Percentiles rank a stretch among this genome's conserved stretches.
These are phyloP conservation scores for Trichogramma evanescens DNA, from an alignment of 2,888 invertebrate genomes.

Conservation along the genomic window DNA sequence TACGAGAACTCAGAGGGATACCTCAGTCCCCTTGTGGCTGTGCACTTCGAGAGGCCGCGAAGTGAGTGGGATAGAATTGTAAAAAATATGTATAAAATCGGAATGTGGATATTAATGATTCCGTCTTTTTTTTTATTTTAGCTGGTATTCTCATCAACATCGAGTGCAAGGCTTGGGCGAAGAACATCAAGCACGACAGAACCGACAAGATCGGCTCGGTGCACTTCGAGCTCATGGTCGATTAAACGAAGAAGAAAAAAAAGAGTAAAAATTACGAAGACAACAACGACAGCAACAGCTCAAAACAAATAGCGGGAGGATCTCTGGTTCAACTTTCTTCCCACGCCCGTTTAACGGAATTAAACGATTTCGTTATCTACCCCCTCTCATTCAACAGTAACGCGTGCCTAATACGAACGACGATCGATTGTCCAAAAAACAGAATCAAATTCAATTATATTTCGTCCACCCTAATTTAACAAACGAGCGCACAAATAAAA, in stretches of 20 bases:
- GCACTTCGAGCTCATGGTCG: slow-evolving; percentile 66
- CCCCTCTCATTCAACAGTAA: too few species aligned
- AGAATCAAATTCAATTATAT: neutral
- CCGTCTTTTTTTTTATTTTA: slow-evolving; percentile 41
- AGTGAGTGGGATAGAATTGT: slow-evolving; percentile 55
- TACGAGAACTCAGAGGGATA: slow-evolving; percentile 81
- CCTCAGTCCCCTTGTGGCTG: slow-evolving; percentile 80
- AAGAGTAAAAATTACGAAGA: neutral
- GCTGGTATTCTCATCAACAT: slow-evolving; percentile 60
- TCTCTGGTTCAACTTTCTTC: neutral
- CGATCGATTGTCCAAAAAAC: neutral
- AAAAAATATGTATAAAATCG: neutral
- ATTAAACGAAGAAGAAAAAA: slow-evolving; percentile 29
- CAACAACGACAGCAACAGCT: neutral
- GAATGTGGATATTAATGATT: too few species aligned
- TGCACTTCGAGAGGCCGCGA: slow-evolving; percentile 73
- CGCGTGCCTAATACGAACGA: neutral
- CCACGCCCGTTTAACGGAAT: neutral
- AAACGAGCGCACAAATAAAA: neutral
- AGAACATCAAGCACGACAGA: slow-evolving; percentile 62
- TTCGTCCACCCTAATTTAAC: too few species aligned
- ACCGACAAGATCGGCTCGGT: slow-evolving; percentile 63
- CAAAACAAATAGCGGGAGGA: neutral
- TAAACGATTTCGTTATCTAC: too few species aligned
- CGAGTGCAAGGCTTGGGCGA: slow-evolving; percentile 67